Evolutionary conservation across 2,113 vertebrate genomes (phyloP).

Genomic region (Triplophysa rosa): DNA sequence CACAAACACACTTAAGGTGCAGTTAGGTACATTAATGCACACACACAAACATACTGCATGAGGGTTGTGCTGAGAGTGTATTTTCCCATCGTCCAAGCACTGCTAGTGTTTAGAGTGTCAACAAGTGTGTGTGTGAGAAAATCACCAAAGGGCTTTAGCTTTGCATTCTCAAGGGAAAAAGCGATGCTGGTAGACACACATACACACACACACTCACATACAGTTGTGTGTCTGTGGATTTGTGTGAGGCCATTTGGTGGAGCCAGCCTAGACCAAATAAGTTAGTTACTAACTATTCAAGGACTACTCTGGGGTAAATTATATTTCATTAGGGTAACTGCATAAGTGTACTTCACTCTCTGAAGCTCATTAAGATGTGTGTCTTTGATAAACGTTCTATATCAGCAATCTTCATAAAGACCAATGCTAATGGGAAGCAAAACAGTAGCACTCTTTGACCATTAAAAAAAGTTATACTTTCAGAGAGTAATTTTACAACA

Average conservation of each 20-base stretch:
- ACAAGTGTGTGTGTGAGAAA: slow-evolving; percentile 75
- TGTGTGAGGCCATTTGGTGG: slow-evolving; percentile 8
- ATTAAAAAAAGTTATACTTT: neutral
- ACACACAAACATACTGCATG: slow-evolving; percentile 53
- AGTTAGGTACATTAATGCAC: slow-evolving; percentile 51
- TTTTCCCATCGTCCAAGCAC: slow-evolving; percentile 63
- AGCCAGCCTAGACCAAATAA: slow-evolving; percentile 17
- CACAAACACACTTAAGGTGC: slow-evolving; percentile 40
- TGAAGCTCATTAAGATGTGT: slow-evolving; percentile 43
- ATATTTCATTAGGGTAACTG: slow-evolving; percentile 47
- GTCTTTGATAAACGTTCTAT: slow-evolving; percentile 35
- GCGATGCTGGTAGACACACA: slow-evolving; percentile 40
- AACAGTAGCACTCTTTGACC: slow-evolving; percentile 7
- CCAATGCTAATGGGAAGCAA: slow-evolving; percentile 28
- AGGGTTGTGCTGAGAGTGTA: slow-evolving; percentile 64
- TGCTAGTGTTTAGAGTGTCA: slow-evolving; percentile 73
- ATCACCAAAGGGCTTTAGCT: slow-evolving; percentile 49
- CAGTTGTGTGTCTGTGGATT: neutral
- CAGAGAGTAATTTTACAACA: neutral
- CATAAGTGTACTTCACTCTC: slow-evolving; percentile 41
- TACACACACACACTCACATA: neutral
- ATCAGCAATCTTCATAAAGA: slow-evolving; percentile 29
- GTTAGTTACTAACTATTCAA: slow-evolving; percentile 22
- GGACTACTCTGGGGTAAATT: slow-evolving; percentile 37
- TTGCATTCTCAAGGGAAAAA: slow-evolving; percentile 51